Base-by-base conservation (phyloP, 2,888 invertebrate genomes). In the Agrochola lota region DNA sequence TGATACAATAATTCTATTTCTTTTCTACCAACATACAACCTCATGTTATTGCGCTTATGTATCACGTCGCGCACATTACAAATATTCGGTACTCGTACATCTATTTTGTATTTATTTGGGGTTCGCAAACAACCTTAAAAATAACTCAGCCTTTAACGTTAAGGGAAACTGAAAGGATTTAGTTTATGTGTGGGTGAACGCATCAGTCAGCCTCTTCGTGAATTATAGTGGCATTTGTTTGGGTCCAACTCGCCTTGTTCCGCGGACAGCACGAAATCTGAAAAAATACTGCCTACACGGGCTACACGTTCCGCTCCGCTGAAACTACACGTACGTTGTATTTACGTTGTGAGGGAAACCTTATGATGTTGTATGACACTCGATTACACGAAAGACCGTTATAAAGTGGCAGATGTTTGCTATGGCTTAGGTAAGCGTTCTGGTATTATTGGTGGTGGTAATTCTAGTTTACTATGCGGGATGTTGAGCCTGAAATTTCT, bases 171-270 rank as follows among this genome's bases (percentile, higher is more conserved):
- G 90, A 88, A 87, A 88, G 87, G 90, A 91, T 91, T 92, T 91
- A 90, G 90, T 92, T 92, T 91, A 90, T 92, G 90, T 90, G 89
- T 87, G 92, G 91, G 86, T 89, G 88, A 89, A 88, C 91, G 89
- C 91, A 93, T 93, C 91, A 91, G 91, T 93, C 92, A 91, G 89
- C 85, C 85, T 86, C 85, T 88, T 88, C 88, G 91, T 93, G 92
- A 93, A 90, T 93, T 92, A 93, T 91, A 87, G 90, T 84, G 84
- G 87, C 88, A 91, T 91, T 92, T 91, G 89, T 90, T 89, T 74
- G 88, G 75, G 84, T 75, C 82, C 76, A 78, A 77, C 66, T 80
- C 74, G 57, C 63, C 78, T 70, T 71, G 81, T 78, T 71, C 63
- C 72, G 72, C 74, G 75, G 71, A 77, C 69, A 71, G 66, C 77